Evolutionary conservation across 2,113 vertebrate genomes (phyloP), one percentile per base, ranked within the genome.

Genomic region (Suncus etruscus): DNA sequence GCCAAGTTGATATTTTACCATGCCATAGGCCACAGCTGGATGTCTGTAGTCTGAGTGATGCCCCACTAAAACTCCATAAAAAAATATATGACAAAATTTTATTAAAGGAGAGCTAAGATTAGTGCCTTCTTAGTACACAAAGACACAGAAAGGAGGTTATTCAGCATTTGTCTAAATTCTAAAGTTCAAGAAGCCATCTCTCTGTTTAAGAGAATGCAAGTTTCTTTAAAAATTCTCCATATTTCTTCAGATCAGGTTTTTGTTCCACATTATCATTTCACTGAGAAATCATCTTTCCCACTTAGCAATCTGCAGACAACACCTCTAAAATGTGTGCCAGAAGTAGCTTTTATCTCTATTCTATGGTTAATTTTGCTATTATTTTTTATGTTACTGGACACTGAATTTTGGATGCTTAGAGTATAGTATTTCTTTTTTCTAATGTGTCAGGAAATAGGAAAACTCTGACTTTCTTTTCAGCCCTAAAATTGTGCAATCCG

Each of bases 51-150:
- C 66, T 50, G 47, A 76, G 31, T 39, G 77, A 89, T 29, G 54
- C 78, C 58, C 54, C 75, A 29, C 47, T 3, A 73, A 92, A 92
- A 86, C 31, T 22, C 63, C n/a, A 85, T n/a, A 22, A 92, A 22
- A 92, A 85, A 95, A 79, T 70, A 95, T 96, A 91, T 87, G 90
- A 95, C 84, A 94, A 89, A 92, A 91, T 92, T 83, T 95, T 91
- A 94, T 96, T 91, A 82, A 89, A 91, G 86, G 11, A 11, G 48
- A 83, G 16, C 89, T 78, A 54, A 95, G 91, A 91, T 93, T 86
- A 92, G 93, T 76, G 70, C 65, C 39, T 91, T 88, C 65, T 92
- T 70, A 87, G 66, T 66, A 92, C 69, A 90, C 78, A 78, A 39
- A 91, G 89, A 81, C 2, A 0, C 77, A 66, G 82, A 89, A 87